Evolutionary conservation across 2,113 vertebrate species (phyloP).

Genomic region (Anoura caudifer): DNA sequence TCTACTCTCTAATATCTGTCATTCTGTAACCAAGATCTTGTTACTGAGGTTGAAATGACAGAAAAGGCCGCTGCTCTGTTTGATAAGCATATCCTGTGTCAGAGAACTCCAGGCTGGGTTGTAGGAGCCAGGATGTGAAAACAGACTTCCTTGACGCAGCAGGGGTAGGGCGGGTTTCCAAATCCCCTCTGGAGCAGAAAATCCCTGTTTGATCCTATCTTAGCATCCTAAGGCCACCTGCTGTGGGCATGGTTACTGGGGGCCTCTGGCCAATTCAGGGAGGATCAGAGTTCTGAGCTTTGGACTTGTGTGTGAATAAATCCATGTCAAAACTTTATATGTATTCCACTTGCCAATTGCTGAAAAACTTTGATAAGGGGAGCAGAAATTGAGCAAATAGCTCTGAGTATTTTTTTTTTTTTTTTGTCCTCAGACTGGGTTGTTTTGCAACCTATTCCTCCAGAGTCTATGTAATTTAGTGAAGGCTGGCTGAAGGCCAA

Average conservation of each 20-base stretch:
- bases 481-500: conserved; percentile 14
- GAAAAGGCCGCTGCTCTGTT: neutral
- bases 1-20: neutral
- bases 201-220: conserved; percentile 33
- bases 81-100: conserved; percentile 41
- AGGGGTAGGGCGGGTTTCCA: conserved; percentile 22
- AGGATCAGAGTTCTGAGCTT: neutral
- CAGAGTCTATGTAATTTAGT: conserved; percentile 35
- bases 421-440: conserved; percentile 4
- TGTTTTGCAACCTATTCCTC: conserved; percentile 38
- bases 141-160: conserved; percentile 51
- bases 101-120: neutral
- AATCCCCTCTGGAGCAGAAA: conserved; percentile 49
- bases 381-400: conserved; percentile 20
- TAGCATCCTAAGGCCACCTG: conserved; percentile 22
- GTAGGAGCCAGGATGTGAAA: neutral
- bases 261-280: neutral
- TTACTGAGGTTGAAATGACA: conserved; percentile 35
- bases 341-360: neutral
- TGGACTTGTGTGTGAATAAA: neutral
- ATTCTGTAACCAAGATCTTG: conserved; percentile 13
- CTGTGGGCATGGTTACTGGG: neutral
- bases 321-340: neutral
- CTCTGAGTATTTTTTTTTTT: conserved; percentile 41
- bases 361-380: conserved; percentile 44